A percentile compares a stretch with the other conserved stretches of the same genome.
Evolutionary conservation across 1,140 invertebrate species (phyloP).

Genomic region (Leptestheria dahalacensis): DNA sequence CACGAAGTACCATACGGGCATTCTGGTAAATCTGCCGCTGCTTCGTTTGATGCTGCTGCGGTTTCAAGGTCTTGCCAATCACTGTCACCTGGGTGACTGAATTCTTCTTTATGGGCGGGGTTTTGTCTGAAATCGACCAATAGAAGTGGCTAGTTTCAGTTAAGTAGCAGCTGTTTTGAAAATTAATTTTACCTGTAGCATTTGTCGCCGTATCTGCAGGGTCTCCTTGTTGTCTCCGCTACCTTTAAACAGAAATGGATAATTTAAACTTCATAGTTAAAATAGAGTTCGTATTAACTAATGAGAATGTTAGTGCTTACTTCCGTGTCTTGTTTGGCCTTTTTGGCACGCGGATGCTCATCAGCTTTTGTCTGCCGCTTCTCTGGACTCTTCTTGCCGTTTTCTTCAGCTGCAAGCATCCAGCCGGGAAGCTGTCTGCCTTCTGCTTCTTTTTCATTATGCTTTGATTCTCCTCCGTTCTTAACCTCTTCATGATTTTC

Average conservation of each 20-base stretch:
- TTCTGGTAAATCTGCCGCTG: constrained; percentile 27
- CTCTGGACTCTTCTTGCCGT: neutral
- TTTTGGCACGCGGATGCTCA: neutral
- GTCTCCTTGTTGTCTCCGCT: constrained; percentile 1
- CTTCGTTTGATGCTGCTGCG: constrained; percentile 15
- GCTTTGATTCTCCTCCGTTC: neutral
- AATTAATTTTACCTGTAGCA: constrained; percentile 31
- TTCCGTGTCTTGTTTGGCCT: neutral
- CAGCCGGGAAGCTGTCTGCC: constrained; percentile 6
- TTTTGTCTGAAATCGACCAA: constrained; percentile 28
- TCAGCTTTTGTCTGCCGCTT: neutral
- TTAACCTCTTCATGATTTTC: neutral
- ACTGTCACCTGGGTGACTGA: constrained; percentile 32
- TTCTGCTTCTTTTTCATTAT: neutral
- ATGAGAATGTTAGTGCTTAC: neutral
- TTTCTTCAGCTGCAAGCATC: neutral
- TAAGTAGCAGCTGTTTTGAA: too few relatives aligned
- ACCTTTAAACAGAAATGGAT: neutral
- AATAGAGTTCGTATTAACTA: neutral
- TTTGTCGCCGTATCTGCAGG: constrained; percentile 27
- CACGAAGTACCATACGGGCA: constrained; percentile 36
- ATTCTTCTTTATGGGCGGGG: constrained; percentile 26
- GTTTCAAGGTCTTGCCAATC: constrained; percentile 29
- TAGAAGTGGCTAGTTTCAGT: too few relatives aligned
- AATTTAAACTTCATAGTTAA: neutral